phyloP scores from a whole-genome alignment of 2,113 vertebrate genomes.

The Halichoerus grypus region DNA sequence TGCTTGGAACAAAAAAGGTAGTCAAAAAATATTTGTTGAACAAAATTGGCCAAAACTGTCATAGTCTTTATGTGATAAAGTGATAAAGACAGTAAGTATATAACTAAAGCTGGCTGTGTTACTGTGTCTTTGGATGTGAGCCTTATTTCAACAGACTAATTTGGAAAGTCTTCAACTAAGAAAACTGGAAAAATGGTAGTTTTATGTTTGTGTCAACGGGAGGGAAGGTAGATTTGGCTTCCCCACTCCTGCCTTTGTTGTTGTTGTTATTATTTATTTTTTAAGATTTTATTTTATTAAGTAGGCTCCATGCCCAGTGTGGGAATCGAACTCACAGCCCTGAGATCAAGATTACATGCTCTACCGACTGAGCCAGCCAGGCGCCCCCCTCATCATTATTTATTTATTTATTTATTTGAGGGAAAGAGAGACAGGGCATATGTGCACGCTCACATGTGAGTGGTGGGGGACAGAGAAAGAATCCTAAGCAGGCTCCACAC shows the following conservation, averaged over 20 bases:
- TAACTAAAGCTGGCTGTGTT: slow-evolving; percentile 24
- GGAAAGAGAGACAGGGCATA: neutral
- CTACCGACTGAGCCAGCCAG: neutral
- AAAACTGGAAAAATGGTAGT: slow-evolving; percentile 37
- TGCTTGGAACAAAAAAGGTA: slow-evolving; percentile 32
- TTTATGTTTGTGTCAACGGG: slow-evolving; percentile 21
- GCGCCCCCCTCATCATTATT: neutral
- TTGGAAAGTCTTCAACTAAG: slow-evolving; percentile 50
- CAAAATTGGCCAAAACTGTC: slow-evolving; percentile 37
- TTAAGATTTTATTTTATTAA: neutral
- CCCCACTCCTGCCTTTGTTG: neutral
- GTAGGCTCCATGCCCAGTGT: neutral
- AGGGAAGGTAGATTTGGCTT: neutral
- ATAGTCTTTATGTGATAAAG: slow-evolving; percentile 35
- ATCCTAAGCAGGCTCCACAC: neutral
- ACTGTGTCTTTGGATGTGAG: slow-evolving; percentile 39
- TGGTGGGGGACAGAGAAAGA: neutral
- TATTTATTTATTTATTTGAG: neutral
- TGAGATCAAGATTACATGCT: neutral
- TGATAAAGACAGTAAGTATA: neutral
- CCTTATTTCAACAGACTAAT: slow-evolving; percentile 2
- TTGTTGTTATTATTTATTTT: neutral
- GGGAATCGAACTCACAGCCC: neutral
- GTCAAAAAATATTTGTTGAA: slow-evolving; percentile 40
- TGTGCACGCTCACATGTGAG: neutral